These are phyloP conservation scores for Spizaetus ornatus DNA, from an alignment of 2,113 vertebrate genomes.

Conservation along the genomic window DNA sequence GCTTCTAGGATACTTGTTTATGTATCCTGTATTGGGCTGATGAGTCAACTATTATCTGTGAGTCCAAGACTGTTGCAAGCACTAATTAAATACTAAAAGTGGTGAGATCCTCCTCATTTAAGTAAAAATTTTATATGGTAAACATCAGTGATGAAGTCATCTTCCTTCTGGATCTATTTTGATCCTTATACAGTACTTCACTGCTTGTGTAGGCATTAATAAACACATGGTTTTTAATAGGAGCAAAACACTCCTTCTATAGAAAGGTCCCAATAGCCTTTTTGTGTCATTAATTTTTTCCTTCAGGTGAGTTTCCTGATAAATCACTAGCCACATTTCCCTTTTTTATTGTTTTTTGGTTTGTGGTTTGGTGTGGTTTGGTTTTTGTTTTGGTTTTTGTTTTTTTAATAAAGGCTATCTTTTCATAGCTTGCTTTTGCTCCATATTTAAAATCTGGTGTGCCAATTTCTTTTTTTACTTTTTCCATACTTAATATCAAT, in stretches of 20 bases:
- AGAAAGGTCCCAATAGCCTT: not conserved
- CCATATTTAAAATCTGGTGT: not conserved
- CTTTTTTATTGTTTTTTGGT: not conserved
- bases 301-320: not conserved
- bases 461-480: not conserved
- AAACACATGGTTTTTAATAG: not conserved
- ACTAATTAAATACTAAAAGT: not conserved
- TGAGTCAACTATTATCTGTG: not conserved
- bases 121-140: not conserved
- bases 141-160: not conserved
- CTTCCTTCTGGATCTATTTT: not conserved
- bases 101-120: not conserved
- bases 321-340: not conserved
- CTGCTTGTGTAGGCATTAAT: not conserved
- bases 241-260: not conserved
- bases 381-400: not conserved
- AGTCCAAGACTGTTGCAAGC: not conserved
- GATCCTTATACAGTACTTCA: not conserved
- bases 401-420: not conserved
- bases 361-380: not conserved
- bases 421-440: not conserved
- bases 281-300: not conserved
- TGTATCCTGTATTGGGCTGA: not conserved
- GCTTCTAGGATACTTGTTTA: not conserved
- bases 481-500: not conserved